Evolutionary conservation across 2,797 vertebrate genomes (phyloP), one percentile per base, ranked within the genome.

Genomic region (Novumbra hubbsi): DNA sequence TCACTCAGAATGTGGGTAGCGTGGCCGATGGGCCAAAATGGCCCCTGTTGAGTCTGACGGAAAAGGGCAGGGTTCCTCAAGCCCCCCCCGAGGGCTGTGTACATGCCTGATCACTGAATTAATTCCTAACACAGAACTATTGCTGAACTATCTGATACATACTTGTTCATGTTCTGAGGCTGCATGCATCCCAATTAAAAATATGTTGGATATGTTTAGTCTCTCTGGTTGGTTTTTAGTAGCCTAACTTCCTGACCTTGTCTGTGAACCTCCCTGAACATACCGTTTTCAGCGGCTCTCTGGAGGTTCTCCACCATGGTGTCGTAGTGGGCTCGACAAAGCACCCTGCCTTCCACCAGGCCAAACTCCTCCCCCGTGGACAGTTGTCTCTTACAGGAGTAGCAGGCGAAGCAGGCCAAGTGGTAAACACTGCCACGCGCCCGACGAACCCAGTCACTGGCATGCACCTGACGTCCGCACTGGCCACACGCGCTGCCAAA

Each of bases 281-380:
- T 94, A 99, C 98, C 98, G 8, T 96, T 98, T 86, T 98, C 98
- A 0, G 97, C 97, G 0, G 97, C 97, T 24, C 97, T 90, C 84
- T 96, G 97, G 73, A 99, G 96, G 91, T 99, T 99, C 87, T 99
- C 98, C 72, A 99, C 95, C 97, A 99, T 99, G 88, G 96, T 97
- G 94, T 99, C 96, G 2, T 99, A 99, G 93, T 99, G 98, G 85
- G 96, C 98, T 78, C 98, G 94, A 88, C 98, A 99, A 50, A 99
- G 95, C 82, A 99, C 97, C 88, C 97, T 95, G 86, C 97, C 97
- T 89, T 98, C 97, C 78, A 99, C 97, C 87, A 99, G 89, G 57
- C 97, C 98, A 1, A 99, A 99, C 90, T 99, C 98, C 88, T 99
- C 98, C 0, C 98, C 98, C 0, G 98, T 98, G 74, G 98, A 99